A percentile compares a stretch with the other conserved stretches of the same genome.
phyloP scores from a whole-genome alignment of 2,113 vertebrate species.

The Callorhinus ursinus region DNA sequence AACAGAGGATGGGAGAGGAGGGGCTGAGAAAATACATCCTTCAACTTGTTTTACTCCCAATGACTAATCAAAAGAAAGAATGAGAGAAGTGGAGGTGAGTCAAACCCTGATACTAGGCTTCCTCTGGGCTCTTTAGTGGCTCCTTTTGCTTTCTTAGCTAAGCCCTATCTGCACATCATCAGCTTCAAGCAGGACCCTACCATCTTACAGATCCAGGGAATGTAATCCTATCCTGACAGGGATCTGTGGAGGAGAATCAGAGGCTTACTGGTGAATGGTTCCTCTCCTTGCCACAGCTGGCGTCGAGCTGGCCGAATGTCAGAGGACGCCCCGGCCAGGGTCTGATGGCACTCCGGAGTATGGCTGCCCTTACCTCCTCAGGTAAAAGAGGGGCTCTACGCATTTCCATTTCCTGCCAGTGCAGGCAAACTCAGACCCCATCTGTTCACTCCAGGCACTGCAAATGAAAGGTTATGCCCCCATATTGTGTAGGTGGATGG shows the following conservation, averaged over 20 bases:
- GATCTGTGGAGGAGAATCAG: not conserved
- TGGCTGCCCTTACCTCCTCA: not conserved
- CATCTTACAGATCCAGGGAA: not conserved
- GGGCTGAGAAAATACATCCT: not conserved
- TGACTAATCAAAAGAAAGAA: not conserved
- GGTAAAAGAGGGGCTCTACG: not conserved
- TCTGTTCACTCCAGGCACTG: slow-evolving; percentile 53
- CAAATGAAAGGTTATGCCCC: slow-evolving; percentile 45
- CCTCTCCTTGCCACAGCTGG: not conserved
- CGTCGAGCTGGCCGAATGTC: not conserved
- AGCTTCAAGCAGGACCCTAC: not conserved
- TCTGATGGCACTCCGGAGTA: not conserved
- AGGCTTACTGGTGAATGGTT: not conserved
- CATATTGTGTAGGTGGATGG: not conserved
- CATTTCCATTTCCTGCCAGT: slow-evolving; percentile 26
- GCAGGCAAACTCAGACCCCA: slow-evolving; percentile 35
- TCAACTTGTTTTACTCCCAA: not conserved
- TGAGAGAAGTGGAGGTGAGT: not conserved
- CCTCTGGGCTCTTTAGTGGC: not conserved
- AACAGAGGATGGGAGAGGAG: not conserved
- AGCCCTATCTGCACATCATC: not conserved
- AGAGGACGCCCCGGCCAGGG: not conserved
- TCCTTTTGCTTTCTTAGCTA: not conserved
- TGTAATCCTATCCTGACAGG: not conserved
- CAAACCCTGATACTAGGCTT: not conserved